Conservation (phyloP, 2,113 vertebrate species). For the Machaerirhynchus nigripectus region DNA sequence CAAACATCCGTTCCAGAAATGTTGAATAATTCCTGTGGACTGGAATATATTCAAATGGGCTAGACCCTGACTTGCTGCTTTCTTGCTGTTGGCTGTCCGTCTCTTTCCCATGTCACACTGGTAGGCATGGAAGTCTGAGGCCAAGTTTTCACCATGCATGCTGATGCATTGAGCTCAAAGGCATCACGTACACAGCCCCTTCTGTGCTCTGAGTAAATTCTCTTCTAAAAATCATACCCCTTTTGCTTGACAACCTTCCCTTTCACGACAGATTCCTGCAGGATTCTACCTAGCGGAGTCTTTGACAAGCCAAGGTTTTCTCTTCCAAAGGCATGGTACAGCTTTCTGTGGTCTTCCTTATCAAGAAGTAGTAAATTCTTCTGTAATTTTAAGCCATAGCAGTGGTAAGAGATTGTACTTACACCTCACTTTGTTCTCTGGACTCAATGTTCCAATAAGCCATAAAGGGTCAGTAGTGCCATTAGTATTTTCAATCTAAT, state of each 20-base stretch:
- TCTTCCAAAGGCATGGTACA: not conserved
- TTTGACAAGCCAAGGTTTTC: not conserved
- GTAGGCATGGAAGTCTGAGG: not conserved
- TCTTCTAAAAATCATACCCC: not conserved
- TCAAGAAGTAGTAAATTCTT: not conserved
- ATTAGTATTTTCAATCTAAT: not conserved
- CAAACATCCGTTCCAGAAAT: not conserved
- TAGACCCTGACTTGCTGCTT: not conserved
- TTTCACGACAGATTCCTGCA: not conserved
- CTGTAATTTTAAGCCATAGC: not conserved
- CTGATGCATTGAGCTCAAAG: not conserved
- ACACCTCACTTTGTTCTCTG: not conserved
- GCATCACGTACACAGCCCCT: not conserved
- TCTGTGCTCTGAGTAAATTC: not conserved
- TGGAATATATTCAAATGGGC: not conserved
- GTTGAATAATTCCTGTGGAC: not conserved
- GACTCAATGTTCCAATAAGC: not conserved
- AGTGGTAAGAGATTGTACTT: not conserved
- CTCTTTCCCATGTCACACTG: rapidly evolving
- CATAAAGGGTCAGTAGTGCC: not conserved
- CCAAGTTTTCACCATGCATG: not conserved
- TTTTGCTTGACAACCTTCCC: not conserved
- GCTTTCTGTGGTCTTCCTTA: not conserved
- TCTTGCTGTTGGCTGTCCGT: not conserved
- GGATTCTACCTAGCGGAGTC: not conserved